Percentiles rank a stretch among this genome's conserved stretches.
Evolutionary conservation across 2,888 invertebrate species (phyloP).

Genomic region (Nomada hirtipes): DNA sequence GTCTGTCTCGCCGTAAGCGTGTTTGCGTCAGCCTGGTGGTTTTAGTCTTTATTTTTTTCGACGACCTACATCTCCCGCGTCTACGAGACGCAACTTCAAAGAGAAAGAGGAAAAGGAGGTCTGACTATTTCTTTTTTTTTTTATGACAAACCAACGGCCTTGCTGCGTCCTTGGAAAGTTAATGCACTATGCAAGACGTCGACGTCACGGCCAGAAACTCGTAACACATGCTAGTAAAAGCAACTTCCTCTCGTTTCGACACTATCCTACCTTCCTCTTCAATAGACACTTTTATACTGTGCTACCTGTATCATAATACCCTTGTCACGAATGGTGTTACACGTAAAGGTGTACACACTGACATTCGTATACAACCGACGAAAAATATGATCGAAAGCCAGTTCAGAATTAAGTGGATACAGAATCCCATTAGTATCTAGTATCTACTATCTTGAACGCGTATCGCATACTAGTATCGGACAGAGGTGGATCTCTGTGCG

Average conservation of each 20-base stretch:
- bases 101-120: conserved; percentile 31
- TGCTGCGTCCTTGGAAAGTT: conserved; percentile 43
- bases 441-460: too few relatives aligned
- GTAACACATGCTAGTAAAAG: not conserved
- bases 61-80: conserved; percentile 45
- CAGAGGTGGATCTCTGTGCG: not conserved
- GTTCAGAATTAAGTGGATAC: too few relatives aligned
- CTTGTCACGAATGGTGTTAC: too few relatives aligned
- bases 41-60: conserved; percentile 33
- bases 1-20: conserved; percentile 33
- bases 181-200: conserved; percentile 45
- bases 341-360: too few relatives aligned
- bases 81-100: not conserved
- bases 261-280: too few relatives aligned
- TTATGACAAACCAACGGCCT: conserved; percentile 19
- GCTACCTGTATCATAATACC: too few relatives aligned
- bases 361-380: too few relatives aligned
- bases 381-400: too few relatives aligned
- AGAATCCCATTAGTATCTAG: too few relatives aligned
- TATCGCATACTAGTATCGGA: too few relatives aligned
- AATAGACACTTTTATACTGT: too few relatives aligned
- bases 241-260: too few relatives aligned
- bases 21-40: conserved; percentile 15
- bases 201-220: not conserved
- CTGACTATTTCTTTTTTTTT: conserved; percentile 15